phyloP scores from a whole-genome alignment of 92 coral and sea anemone genomes.

The Palythoa caribaeorum region DNA sequence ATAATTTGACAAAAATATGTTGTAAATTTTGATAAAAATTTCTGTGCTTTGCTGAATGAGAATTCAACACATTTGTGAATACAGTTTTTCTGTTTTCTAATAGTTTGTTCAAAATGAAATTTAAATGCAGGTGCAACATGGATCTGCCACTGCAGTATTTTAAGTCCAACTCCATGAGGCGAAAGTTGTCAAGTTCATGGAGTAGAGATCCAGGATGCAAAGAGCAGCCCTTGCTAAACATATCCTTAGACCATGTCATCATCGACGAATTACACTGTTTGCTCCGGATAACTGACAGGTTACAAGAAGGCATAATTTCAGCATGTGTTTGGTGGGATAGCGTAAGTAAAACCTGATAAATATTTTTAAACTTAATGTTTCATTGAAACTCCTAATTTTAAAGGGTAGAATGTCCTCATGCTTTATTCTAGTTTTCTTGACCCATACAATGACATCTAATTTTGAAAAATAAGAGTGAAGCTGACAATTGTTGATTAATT shows the following conservation, averaged over 20 bases:
- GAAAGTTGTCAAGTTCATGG: neutral
- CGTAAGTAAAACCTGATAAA: neutral
- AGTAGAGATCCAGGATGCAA: neutral
- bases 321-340: neutral
- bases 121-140: conserved; percentile 7
- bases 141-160: neutral
- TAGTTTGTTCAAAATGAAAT: neutral
- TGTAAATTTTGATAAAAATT: neutral
- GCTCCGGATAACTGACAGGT: neutral
- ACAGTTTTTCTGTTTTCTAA: no score
- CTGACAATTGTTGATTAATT: neutral
- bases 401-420: neutral
- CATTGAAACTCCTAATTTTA: neutral
- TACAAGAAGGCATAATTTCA: neutral
- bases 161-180: neutral
- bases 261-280: neutral
- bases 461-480: neutral
- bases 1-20: no score
- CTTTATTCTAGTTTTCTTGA: neutral
- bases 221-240: neutral
- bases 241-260: neutral
- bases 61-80: neutral
- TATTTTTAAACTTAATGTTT: neutral
- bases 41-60: neutral
- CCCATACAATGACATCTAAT: neutral